phyloP scores from a whole-genome alignment of 2,888 invertebrate species.

The Caenorhabditis plicata region DNA sequence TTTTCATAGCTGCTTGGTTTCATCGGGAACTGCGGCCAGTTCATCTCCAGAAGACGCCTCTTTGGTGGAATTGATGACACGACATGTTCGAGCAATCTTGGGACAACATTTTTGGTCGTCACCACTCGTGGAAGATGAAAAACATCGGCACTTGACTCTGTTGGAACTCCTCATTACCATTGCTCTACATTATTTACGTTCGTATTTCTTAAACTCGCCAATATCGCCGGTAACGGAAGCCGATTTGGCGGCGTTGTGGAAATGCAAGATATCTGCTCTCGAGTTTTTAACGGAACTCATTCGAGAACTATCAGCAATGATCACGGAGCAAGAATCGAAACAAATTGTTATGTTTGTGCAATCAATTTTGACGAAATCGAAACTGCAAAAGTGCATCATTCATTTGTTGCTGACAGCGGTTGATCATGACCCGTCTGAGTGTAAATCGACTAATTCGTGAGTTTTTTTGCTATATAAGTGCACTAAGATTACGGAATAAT shows the following conservation, averaged over 20 bases:
- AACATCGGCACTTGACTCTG: constrained; percentile 74
- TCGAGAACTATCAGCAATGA: constrained; percentile 51
- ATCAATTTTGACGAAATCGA: constrained; percentile 66
- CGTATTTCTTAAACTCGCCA: constrained; percentile 78
- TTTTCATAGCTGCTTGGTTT: constrained; percentile 53
- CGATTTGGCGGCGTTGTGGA: constrained; percentile 58
- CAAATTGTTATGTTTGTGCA: constrained; percentile 72
- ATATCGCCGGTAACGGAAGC: constrained; percentile 64
- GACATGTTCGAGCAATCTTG: constrained; percentile 80
- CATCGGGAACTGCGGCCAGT: constrained; percentile 45
- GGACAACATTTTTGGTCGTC: constrained; percentile 70
- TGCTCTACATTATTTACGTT: constrained; percentile 77
- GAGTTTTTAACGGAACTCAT: constrained; percentile 60
- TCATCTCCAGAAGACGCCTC: constrained; percentile 27
- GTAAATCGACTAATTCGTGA: constrained; percentile 1
- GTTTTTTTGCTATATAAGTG: not conserved
- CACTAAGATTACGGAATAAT: not conserved
- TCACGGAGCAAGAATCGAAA: constrained; percentile 51
- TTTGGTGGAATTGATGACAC: constrained; percentile 73
- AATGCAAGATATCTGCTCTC: constrained; percentile 63
- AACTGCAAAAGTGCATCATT: constrained; percentile 81
- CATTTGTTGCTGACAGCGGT: constrained; percentile 78
- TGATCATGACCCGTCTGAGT: constrained; percentile 35
- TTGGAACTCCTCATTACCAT: constrained; percentile 75
- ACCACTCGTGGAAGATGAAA: constrained; percentile 69